Percentiles rank a stretch among this genome's conserved stretches.
Evolutionary conservation across 2,797 vertebrate species (phyloP).

Genomic region (Gastrophryne carolinensis): DNA sequence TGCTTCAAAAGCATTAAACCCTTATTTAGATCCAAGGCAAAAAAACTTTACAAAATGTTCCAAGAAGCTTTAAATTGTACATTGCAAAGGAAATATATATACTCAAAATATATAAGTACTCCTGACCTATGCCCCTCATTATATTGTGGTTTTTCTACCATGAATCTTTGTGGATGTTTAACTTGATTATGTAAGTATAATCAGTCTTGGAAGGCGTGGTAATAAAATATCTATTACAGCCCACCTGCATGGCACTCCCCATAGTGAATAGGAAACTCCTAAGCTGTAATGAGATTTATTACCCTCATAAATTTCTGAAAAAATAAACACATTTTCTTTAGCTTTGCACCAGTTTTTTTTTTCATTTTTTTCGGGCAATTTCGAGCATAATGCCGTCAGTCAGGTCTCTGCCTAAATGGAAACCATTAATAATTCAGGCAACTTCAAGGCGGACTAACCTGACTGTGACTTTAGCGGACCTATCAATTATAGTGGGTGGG

Average conservation of each 20-base stretch:
- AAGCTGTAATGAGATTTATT: conserved; percentile 45
- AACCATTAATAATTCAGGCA: conserved; percentile 41
- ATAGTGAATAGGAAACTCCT: conserved; percentile 38
- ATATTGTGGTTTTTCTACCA: conserved; percentile 18
- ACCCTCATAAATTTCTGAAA: conserved; percentile 39
- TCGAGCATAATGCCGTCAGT: conserved; percentile 7
- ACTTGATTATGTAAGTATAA: conserved; percentile 34
- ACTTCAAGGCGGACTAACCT: conserved; percentile 33
- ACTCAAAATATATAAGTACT: too few relatives aligned
- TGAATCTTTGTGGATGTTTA: conserved; percentile 33
- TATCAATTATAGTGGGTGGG: conserved; percentile 1
- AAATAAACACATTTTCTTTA: conserved; percentile 49
- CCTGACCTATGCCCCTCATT: conserved; percentile 37
- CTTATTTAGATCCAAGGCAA: neutral
- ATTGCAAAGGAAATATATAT: too few relatives aligned
- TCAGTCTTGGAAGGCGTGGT: conserved; percentile 31
- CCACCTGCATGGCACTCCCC: conserved; percentile 46
- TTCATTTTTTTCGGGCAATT: conserved; percentile 45
- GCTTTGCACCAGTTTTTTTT: conserved; percentile 49
- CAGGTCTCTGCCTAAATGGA: conserved; percentile 24
- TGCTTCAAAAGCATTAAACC: neutral
- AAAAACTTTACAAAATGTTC: neutral
- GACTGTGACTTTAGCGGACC: conserved; percentile 19
- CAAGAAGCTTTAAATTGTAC: neutral
- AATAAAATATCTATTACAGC: conserved; percentile 47